Base-by-base conservation (phyloP, 2,113 vertebrate species). In the Sclerurus mexicanus region DNA sequence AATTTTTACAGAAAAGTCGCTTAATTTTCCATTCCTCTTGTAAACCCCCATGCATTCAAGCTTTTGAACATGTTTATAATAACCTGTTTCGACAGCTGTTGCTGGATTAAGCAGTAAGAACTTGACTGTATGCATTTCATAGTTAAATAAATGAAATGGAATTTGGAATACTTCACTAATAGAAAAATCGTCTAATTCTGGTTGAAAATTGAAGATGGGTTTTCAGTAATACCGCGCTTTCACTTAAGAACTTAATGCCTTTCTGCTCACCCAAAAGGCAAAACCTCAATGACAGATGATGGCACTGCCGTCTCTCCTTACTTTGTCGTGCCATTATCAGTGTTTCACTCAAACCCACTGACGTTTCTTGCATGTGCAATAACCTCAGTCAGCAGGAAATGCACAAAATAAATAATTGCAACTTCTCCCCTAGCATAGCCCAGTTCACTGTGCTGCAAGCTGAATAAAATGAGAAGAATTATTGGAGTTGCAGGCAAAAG, bases 341-440 rank as follows among this genome's bases (percentile, higher is more conserved):
- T 72, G n/a, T 91, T 96, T 96, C 93, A 74, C 93, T 93, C 71
- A 58, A 63, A 50, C n/a, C 37, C 16, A 1, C 35, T 95, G 83
- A 74, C 44, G 39, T n/a, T 76, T 89, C 74, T 85, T 96, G 64
- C 40, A 27, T 92, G 73, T 72, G 85, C 90, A 90, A 37, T 94
- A 81, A 87, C 56, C 59, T 90, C 93, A 90, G 78, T 85, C 90
- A 94, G 91, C 84, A 93, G 56, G 78, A 96, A 95, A 95, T 64
- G 89, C 68, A 95, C 91, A 77, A 93, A 94, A 91, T 85, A 97
- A 96, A 94, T 95, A 94, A 96, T 84, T 90, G 73, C 49, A 96
- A 3, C 46, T 86, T 93, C 89, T 60, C 42, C 53, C 58, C 93
- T 97, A 92, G 73, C 37, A 39, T 46, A 81, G 46, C 71, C 40